Evolutionary conservation across 2,888 invertebrate species (phyloP).

Genomic region (Lottia scabra): DNA sequence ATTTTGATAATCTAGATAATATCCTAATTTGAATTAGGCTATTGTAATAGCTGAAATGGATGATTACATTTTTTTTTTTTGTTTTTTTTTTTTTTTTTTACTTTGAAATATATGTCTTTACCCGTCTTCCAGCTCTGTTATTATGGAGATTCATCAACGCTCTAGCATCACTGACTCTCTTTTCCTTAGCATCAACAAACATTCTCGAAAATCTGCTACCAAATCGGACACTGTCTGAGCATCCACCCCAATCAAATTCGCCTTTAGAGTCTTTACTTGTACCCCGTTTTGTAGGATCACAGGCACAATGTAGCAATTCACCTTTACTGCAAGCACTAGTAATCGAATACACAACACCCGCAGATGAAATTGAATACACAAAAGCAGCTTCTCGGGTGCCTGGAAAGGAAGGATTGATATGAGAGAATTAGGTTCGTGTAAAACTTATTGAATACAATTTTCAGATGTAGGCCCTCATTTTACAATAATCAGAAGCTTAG

Average conservation of each 20-base stretch:
- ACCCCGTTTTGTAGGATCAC: conserved; percentile 70
- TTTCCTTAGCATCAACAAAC: conserved; percentile 92
- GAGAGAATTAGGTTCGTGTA: too few species aligned
- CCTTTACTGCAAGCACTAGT: conserved; percentile 93
- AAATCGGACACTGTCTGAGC: conserved; percentile 71
- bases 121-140: conserved; percentile 96
- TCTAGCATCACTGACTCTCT: conserved; percentile 74
- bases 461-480: too few species aligned
- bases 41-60: too few species aligned
- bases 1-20: too few species aligned
- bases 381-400: conserved; percentile 74
- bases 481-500: too few species aligned
- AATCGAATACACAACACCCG: conserved; percentile 86
- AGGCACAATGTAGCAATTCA: conserved; percentile 88
- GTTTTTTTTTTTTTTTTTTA: too few species aligned
- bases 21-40: too few species aligned
- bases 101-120: conserved; percentile 70
- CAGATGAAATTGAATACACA: conserved; percentile 73
- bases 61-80: too few species aligned
- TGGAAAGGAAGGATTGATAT: conserved; percentile 42
- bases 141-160: conserved; percentile 97
- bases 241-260: conserved; percentile 85
- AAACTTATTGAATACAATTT: too few species aligned
- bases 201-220: conserved; percentile 85
- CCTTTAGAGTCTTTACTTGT: conserved; percentile 52